Evolutionary conservation across 2,797 vertebrate species (phyloP), one percentile per base, ranked within the genome.

Genomic region (Channa striata): DNA sequence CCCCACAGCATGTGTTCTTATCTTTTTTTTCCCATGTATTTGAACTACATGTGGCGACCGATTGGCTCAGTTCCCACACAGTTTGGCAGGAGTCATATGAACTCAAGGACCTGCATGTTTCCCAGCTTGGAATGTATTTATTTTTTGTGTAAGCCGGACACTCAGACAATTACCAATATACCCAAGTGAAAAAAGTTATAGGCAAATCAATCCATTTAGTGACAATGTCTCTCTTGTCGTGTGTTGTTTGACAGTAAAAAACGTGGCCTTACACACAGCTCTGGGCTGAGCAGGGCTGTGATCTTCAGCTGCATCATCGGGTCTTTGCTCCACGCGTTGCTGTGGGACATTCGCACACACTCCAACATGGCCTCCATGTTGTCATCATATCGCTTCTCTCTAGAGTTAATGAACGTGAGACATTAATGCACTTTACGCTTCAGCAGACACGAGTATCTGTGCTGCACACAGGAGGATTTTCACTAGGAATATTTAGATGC

Each of bases 251-350:
- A n/a, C n/a, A n/a, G n/a, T n/a, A n/a, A 25, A 36, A 21, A 34
- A 8, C 4, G 14, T 10, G 20, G 57, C 80, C 96, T 95, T 92
- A 97, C 96, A 94, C 96, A 97, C 71, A 97, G 90, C 79, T 95
- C 94, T 0, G 95, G 87, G 73, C 94, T 96, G 90, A 95, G 81
- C 83, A 97, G 92, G 0, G 96, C 96, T 0, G 96, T 97, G 82
- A 97, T 69, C 92, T 95, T 97, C 83, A 97, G 91, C 82, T 97
- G 96, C 96, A 97, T 96, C 93, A 96, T 95, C 5, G 93, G 90
- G 37, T 94, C 92, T 83, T 85, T 86, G 52, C 91, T 90, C 69
- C 91, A 92, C 39, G 83, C 52, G 3, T 93, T 93, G 72, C 86
- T 87, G 82, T 94, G 89, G 11, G 95, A 96, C 81, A 97, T 93